Evolutionary conservation across 2,888 invertebrate genomes (phyloP), one percentile per base, ranked within the genome.

Genomic region (Nasonovia ribisnigri): DNA sequence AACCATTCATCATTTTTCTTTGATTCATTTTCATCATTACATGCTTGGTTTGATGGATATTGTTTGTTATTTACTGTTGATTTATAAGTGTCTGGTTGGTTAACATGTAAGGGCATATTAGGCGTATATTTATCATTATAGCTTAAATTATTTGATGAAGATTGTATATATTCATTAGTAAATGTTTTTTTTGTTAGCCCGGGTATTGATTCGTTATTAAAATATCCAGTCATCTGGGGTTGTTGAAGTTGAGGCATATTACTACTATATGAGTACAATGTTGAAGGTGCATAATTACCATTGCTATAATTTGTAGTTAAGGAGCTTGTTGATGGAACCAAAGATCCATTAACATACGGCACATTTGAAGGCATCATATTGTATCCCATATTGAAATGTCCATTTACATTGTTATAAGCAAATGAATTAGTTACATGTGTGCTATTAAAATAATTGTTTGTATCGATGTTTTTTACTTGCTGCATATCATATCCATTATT

Each of bases 1-100:
- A 90, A 93, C 93, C 93, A 93, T 42, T 90, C 90, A 51, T 93
- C 93, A 67, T 86, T 86, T 87, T 90, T 42, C 87, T 90, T 46
- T 42, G 93, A 51, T 87, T 93, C 84, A 13, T 67, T 86, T 54
- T 11, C n/a, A 51, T 36, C 36, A 54, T 88, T 51, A 88, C 29
- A n/a, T 29, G 5, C 2, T 46, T 89, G 54, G 60, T 43, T 60
- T 43, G 29, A 43, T 20, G 16, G 13, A 89, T 16, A 91, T 36
- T 91, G 84, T 42, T 29, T 5, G 2, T 42, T 67, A 36, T 36
- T 77, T 77, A 51, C 24, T 11, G 36, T 5, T 11, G 36, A 1
- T 88, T 77, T 67, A 60, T 36, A 54, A 42, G 26, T 24, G 6
- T 26, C 54, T 46, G 77, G 1, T 43, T 29, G 43, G 2, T 60